phyloP scores from a whole-genome alignment of 92 coral and sea anemone genomes.

The Heteractis magnifica region DNA sequence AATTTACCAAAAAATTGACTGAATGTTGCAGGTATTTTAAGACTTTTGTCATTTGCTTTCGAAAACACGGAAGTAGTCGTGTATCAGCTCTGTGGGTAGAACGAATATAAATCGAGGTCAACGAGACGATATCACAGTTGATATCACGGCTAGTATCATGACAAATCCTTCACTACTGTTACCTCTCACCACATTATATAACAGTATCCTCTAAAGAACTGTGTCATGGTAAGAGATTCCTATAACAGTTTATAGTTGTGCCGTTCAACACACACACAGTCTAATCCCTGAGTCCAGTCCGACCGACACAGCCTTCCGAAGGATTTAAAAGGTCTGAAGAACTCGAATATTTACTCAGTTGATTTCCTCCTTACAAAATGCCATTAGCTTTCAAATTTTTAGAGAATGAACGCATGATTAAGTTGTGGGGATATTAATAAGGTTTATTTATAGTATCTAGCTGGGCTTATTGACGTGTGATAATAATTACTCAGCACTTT shows the following conservation, averaged over 20 bases:
- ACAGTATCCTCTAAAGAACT: not conserved
- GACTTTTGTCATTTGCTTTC: not conserved
- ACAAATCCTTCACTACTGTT: not conserved
- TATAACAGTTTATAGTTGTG: too few species aligned
- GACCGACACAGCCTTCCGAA: not conserved
- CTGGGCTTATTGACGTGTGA: not conserved
- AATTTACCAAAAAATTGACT: not conserved
- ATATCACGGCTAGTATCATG: not conserved
- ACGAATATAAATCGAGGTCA: not conserved
- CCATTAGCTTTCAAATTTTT: not conserved
- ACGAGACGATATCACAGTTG: too few species aligned
- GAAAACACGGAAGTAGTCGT: not conserved
- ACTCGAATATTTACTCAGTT: not conserved
- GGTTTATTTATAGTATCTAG: slow-evolving; percentile 16
- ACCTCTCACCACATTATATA: not conserved
- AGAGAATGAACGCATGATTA: not conserved
- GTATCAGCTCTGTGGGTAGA: not conserved
- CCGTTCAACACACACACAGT: too few species aligned
- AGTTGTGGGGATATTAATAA: not conserved
- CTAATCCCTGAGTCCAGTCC: too few species aligned
- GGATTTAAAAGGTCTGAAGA: not conserved
- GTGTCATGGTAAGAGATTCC: too few species aligned
- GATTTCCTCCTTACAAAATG: not conserved
- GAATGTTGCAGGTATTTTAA: not conserved
- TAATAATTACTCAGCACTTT: slow-evolving; percentile 24